These are phyloP conservation scores for Microcaecilia unicolor DNA, from an alignment of 2,797 vertebrate genomes.

Conservation along the genomic window DNA sequence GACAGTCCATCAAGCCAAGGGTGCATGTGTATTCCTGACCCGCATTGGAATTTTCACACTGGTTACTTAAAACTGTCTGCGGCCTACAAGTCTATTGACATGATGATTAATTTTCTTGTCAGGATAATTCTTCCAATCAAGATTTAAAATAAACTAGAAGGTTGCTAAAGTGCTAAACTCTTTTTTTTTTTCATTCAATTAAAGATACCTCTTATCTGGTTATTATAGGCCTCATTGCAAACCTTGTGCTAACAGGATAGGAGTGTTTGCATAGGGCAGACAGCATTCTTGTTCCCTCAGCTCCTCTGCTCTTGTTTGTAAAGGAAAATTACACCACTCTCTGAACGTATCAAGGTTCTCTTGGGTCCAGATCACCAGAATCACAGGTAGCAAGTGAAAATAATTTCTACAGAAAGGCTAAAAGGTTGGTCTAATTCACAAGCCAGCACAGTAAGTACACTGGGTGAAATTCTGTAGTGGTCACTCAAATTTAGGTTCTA, in stretches of 20 bases:
- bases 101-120: slow-evolving; percentile 54
- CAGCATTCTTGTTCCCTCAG: slow-evolving; percentile 12
- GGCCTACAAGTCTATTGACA: slow-evolving; percentile 46
- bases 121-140: slow-evolving; percentile 51
- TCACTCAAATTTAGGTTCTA: too few species aligned
- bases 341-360: too few species aligned
- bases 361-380: too few species aligned
- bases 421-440: too few species aligned
- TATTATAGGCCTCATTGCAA: slow-evolving; percentile 11
- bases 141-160: slow-evolving; percentile 51
- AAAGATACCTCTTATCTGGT: slow-evolving; percentile 26
- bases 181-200: slow-evolving; percentile 37
- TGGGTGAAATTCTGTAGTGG: too few species aligned
- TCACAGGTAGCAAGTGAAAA: too few species aligned
- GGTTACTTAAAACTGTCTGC: slow-evolving; percentile 30
- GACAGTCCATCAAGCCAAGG: neutral
- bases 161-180: slow-evolving; percentile 31
- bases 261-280: slow-evolving; percentile 37
- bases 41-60: slow-evolving; percentile 16
- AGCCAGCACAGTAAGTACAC: too few species aligned
- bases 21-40: neutral
- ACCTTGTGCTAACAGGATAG: slow-evolving; percentile 18
- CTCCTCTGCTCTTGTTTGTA: slow-evolving; percentile 33
- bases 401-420: too few species aligned
- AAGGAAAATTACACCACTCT: too few species aligned